A percentile compares a stretch with the other conserved stretches of the same genome.
Evolutionary conservation across 1,140 invertebrate species (phyloP).

Genomic region (Drosophila tristis): DNA sequence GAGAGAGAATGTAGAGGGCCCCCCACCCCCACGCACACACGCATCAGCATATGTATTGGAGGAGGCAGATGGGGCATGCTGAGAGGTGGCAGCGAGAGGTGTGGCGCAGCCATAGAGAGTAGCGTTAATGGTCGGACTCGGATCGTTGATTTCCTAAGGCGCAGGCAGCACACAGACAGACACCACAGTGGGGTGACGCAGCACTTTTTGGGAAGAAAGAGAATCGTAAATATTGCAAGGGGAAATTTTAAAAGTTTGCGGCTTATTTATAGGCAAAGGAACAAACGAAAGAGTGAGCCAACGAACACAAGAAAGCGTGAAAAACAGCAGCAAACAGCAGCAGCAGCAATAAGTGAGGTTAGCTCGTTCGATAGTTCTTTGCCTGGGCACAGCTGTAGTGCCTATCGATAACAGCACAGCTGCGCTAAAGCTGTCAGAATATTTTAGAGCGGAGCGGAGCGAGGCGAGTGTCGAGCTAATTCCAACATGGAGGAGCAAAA

Average conservation of each 20-base stretch:
- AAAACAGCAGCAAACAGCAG: too few species aligned
- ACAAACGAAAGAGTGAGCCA: not conserved
- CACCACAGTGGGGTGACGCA: constrained; percentile 38
- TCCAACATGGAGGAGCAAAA: too few species aligned
- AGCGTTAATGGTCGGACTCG: constrained; percentile 46
- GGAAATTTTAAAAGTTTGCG: constrained; percentile 1
- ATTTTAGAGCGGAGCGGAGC: too few species aligned
- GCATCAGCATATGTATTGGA: not conserved
- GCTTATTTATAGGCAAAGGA: not conserved
- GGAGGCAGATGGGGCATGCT: constrained; percentile 10
- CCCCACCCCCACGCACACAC: not conserved
- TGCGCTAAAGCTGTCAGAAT: too few species aligned
- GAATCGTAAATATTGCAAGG: too few species aligned
- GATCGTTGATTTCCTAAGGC: constrained; percentile 49
- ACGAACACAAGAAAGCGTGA: not conserved
- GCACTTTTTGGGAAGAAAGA: not conserved
- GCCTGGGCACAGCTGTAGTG: too few species aligned
- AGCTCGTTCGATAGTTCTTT: too few species aligned
- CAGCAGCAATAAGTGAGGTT: too few species aligned
- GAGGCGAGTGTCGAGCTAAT: too few species aligned
- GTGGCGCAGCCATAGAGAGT: constrained; percentile 21
- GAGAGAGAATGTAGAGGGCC: too few species aligned
- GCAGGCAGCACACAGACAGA: not conserved
- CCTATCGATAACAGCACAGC: too few species aligned
- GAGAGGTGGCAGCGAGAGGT: constrained; percentile 24